phyloP scores from a whole-genome alignment of 2,113 vertebrate species.

The Gnathonemus longibarbis region DNA sequence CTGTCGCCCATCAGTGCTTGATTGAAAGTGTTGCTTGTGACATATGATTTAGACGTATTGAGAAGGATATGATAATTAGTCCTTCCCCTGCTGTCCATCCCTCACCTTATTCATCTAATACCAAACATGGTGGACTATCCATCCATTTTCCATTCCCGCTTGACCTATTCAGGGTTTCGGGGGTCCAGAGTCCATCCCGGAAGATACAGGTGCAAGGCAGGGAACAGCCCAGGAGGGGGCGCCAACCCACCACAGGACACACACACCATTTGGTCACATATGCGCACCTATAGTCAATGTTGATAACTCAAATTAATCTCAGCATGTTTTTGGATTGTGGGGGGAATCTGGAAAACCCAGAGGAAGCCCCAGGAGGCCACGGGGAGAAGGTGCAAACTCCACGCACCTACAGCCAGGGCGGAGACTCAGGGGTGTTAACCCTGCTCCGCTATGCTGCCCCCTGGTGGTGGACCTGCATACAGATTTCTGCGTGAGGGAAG shows the following conservation, averaged over 20 bases:
- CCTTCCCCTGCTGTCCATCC: background rate
- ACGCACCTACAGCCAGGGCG: no score
- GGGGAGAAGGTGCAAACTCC: background rate
- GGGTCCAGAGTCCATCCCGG: background rate
- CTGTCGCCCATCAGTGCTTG: background rate
- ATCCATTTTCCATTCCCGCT: background rate
- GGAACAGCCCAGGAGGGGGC: background rate
- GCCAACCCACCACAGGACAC: background rate
- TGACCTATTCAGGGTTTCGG: background rate
- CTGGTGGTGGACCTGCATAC: no score
- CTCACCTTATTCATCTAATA: background rate
- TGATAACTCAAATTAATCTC: background rate
- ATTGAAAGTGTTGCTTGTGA: background rate
- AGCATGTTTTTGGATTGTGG: background rate
- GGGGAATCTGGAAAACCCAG: background rate
- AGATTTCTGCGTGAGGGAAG: background rate
- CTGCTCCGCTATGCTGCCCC: no score
- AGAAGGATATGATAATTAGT: background rate
- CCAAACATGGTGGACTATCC: background rate
- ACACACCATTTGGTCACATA: background rate
- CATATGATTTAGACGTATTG: background rate
- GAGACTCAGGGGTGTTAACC: no score
- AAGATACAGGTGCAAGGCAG: background rate
- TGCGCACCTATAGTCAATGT: background rate
- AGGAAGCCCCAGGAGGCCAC: background rate